These are phyloP conservation scores for Microctenopoma steveboyesi DNA, from an alignment of 2,797 vertebrate species.

Conservation along the genomic window DNA sequence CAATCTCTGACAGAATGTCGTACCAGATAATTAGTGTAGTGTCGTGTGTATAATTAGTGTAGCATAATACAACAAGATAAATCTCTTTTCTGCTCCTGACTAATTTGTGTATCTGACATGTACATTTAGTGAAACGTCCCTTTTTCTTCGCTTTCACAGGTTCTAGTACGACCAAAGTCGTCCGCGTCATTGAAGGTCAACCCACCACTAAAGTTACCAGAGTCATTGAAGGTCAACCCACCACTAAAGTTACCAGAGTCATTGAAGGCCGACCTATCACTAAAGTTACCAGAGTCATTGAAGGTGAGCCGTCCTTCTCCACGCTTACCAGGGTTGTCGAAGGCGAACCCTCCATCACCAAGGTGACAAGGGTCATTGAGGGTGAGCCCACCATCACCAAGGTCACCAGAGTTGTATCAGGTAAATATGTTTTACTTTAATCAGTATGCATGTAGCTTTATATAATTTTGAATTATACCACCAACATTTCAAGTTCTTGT, in stretches of 20 bases:
- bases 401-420: conserved; percentile 26
- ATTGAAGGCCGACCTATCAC: conserved; percentile 65
- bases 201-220: conserved; percentile 75
- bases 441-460: neutral
- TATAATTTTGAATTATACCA: neutral
- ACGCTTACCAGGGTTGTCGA: too few relatives aligned
- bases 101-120: neutral
- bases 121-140: conserved; percentile 15
- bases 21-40: too few relatives aligned
- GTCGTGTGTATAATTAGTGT: too few relatives aligned
- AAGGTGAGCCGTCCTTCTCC: neutral
- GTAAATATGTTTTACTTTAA: conserved; percentile 32
- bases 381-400: neutral
- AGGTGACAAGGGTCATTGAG: neutral
- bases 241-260: conserved; percentile 69
- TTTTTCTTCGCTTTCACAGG: conserved; percentile 50
- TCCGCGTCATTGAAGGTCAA: conserved; percentile 81
- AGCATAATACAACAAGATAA: neutral
- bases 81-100: neutral
- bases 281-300: conserved; percentile 39
- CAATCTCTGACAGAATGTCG: neutral
- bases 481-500: neutral
- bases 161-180: conserved; percentile 62
- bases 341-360: neutral
- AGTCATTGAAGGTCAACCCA: conserved; percentile 77